phyloP scores from a whole-genome alignment of 2,888 invertebrate species.

The Deilephila porcellus region DNA sequence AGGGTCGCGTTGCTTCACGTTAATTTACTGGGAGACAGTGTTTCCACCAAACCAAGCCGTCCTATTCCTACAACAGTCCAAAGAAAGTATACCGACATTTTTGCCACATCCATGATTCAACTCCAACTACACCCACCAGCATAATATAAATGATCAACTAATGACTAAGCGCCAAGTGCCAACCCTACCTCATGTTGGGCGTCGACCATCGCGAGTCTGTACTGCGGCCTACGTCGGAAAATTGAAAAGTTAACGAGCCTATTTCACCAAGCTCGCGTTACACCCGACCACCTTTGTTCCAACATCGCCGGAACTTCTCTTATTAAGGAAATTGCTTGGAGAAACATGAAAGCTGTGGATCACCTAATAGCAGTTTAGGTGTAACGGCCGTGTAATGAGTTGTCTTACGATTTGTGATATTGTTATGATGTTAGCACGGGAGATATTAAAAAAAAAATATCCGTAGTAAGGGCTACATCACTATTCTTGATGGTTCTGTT shows the following conservation, averaged over 20 bases:
- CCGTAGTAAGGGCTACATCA: too few species aligned
- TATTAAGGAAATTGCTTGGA: constrained; percentile 70
- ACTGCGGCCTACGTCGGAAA: constrained; percentile 69
- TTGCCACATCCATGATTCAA: too few species aligned
- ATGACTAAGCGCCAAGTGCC: not conserved
- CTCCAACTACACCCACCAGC: too few species aligned
- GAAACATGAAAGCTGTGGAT: constrained; percentile 64
- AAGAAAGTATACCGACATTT: too few species aligned
- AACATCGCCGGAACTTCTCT: constrained; percentile 60
- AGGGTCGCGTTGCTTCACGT: too few species aligned
- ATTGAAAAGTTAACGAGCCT: constrained; percentile 83
- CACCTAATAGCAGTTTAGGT: constrained; percentile 58
- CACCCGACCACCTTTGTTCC: constrained; percentile 71
- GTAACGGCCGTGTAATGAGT: constrained; percentile 44
- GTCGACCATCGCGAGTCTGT: constrained; percentile 38
- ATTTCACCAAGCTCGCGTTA: constrained; percentile 67
- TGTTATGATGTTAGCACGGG: not conserved
- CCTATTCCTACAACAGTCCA: too few species aligned
- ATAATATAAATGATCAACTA: not conserved
- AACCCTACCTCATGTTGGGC: constrained; percentile 24
- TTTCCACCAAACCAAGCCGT: too few species aligned
- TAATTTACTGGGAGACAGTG: too few species aligned
- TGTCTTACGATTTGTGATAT: not conserved
- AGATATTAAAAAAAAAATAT: too few species aligned
- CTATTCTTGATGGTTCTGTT: too few species aligned